These are phyloP conservation scores for Temnothorax nylanderi DNA, from an alignment of 1,140 invertebrate species.

Conservation along the genomic window DNA sequence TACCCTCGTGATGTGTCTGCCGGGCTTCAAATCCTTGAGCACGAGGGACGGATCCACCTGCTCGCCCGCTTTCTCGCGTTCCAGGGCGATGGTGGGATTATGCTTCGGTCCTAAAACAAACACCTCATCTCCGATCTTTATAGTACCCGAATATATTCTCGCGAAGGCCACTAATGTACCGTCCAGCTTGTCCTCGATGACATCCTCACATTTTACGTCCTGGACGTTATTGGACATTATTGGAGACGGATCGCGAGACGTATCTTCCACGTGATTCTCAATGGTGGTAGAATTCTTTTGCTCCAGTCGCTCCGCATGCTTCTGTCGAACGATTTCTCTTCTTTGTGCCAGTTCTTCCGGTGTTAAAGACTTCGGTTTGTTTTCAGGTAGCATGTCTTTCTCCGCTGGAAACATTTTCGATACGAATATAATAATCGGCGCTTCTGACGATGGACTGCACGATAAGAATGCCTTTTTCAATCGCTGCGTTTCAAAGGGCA, in stretches of 20 bases:
- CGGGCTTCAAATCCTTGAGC: slow-evolving; percentile 89
- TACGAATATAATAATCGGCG: slow-evolving; percentile 95
- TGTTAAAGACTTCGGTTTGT: slow-evolving; percentile 91
- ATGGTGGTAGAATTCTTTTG: neutral
- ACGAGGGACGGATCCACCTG: slow-evolving; percentile 86
- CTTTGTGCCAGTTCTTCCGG: slow-evolving; percentile 91
- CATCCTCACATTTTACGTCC: slow-evolving; percentile 75
- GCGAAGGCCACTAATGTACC: slow-evolving; percentile 95
- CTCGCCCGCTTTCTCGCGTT: slow-evolving; percentile 79
- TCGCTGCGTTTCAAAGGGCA: slow-evolving; percentile 90
- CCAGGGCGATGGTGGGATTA: slow-evolving; percentile 89
- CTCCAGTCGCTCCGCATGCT: slow-evolving; percentile 86
- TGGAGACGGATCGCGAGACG: slow-evolving; percentile 63
- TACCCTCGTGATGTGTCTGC: slow-evolving; percentile 88
- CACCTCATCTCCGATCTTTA: slow-evolving; percentile 91
- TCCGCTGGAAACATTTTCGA: slow-evolving; percentile 98
- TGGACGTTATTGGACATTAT: slow-evolving; percentile 86
- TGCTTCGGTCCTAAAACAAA: slow-evolving; percentile 97
- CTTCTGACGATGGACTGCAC: slow-evolving; percentile 89
- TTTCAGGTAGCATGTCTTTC: slow-evolving; percentile 89
- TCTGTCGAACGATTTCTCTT: slow-evolving; percentile 89
- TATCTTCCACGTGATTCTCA: slow-evolving; percentile 72
- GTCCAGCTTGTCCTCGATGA: slow-evolving; percentile 73
- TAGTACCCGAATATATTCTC: slow-evolving; percentile 95
- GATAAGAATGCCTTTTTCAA: slow-evolving; percentile 92